Conservation (phyloP, 2,888 invertebrate genomes). For the Harpalus rufipes region DNA sequence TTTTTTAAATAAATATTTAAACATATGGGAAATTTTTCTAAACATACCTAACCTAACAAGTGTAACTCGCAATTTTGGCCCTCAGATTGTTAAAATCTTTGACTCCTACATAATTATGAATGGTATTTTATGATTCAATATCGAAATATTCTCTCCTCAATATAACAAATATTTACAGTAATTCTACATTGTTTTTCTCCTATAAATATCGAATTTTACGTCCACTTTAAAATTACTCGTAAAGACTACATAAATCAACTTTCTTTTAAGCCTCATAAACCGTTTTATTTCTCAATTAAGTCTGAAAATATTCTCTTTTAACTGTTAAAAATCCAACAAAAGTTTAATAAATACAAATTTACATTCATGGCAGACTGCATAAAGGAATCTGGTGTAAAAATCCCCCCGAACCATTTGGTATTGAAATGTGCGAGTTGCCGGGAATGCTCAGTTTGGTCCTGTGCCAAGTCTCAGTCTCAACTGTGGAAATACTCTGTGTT, state of each 20-base stretch:
- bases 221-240: conserved; percentile 9
- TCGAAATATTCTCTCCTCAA: too few relatives aligned
- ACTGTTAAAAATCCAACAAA: not conserved
- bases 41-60: too few relatives aligned
- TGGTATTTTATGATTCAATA: too few relatives aligned
- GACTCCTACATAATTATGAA: too few relatives aligned
- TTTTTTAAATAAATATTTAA: too few relatives aligned
- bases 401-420: conserved; percentile 42
- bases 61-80: too few relatives aligned
- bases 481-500: conserved; percentile 36
- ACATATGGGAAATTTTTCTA: too few relatives aligned
- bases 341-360: conserved; percentile 32
- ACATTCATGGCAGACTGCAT: conserved; percentile 5
- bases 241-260: conserved; percentile 20
- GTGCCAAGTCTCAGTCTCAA: conserved; percentile 17
- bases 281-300: conserved; percentile 21
- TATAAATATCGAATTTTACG: conserved; percentile 30
- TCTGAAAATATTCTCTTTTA: conserved; percentile 8
- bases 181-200: conserved; percentile 1
- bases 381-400: conserved; percentile 22
- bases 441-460: conserved; percentile 28
- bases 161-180: conserved; percentile 5
- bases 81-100: too few relatives aligned
- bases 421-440: conserved; percentile 11
- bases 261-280: conserved; percentile 11